phyloP scores from a whole-genome alignment of 2,888 invertebrate genomes.

The Slavum lentiscoides region DNA sequence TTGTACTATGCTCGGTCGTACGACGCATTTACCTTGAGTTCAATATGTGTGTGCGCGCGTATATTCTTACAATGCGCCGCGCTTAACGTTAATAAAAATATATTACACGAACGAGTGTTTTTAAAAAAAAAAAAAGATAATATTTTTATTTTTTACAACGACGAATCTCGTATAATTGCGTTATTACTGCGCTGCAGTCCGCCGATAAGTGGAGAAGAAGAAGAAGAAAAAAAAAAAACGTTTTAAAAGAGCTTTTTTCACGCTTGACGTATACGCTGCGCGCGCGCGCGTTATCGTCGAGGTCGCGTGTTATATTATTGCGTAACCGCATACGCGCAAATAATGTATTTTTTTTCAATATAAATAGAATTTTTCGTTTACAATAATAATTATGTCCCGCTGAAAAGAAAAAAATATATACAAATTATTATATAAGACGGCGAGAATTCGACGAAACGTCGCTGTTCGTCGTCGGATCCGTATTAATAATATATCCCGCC shows the following conservation, averaged over 20 bases:
- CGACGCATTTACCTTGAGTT: constrained; percentile 38
- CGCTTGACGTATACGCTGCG: constrained; percentile 12
- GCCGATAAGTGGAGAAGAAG: too few relatives aligned
- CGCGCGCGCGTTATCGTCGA: neutral
- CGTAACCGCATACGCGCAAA: neutral
- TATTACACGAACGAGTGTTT: constrained; percentile 1
- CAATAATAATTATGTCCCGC: neutral
- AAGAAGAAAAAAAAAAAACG: constrained; percentile 4
- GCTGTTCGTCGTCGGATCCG: neutral
- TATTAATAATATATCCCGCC: neutral
- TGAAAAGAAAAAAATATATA: neutral
- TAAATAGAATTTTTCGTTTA: neutral
- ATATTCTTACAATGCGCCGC: constrained; percentile 20
- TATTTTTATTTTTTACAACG: constrained; percentile 30
- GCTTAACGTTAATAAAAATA: neutral
- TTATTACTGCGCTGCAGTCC: too few relatives aligned
- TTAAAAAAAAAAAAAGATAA: too few relatives aligned
- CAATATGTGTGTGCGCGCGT: neutral
- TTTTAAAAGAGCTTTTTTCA: constrained; percentile 37
- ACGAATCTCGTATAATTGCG: constrained; percentile 7
- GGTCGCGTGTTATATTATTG: neutral
- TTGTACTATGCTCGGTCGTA: too few relatives aligned
- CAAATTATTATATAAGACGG: neutral
- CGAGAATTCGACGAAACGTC: neutral
- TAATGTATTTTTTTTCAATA: neutral